Base-by-base conservation (phyloP, 2,888 invertebrate species). In the Lepidochitona cinerea region DNA sequence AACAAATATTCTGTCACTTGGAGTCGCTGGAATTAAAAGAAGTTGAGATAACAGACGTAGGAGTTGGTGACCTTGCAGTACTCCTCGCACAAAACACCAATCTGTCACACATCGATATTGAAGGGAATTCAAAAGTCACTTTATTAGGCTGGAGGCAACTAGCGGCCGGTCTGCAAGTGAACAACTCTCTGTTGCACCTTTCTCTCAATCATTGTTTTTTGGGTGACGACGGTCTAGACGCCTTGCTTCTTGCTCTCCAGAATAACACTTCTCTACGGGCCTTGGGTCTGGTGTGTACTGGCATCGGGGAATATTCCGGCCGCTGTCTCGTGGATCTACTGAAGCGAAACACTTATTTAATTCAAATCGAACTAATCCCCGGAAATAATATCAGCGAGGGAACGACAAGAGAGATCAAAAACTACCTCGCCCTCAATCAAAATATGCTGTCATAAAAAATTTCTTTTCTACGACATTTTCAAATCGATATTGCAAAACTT, bases 191-290 rank as follows among this genome's bases (percentile, higher is more conserved):
- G 14, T 72, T 79, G 49, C 82, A 84, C 2, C 69, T 89, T 59
- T 81, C 84, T 0, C 70, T 89, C 23, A 87, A 89, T 74, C 84
- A 85, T 71, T 87, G 85, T 72, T 74, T 75, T 0, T 76, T 89
- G 12, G 87, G 87, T 0, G 84, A 89, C 76, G 79, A 79, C 33
- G 88, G 87, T 0, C 59, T 86, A 0, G 77, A 76, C 18, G 77
- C 76, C 37, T 68, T 89, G 33, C 79, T 79, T 0, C 78, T 77
- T 18, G 86, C 85, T 12, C 79, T 89, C 33, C 73, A 77, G 52
- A 75, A 79, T n/a, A 89, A 89, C 72, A 72, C 74, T 2, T 77
- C 79, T 6, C 64, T 89, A 23, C 69, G 75, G 9, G 72, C 79
- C 4, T 71, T 89, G 26, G 87, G 87, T 66, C 74, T 89, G 29